Evolutionary conservation across 30 jellyfish, hydroid and myxozoan genomes (phyloP).

Genomic region (Euphysa ruthae): DNA sequence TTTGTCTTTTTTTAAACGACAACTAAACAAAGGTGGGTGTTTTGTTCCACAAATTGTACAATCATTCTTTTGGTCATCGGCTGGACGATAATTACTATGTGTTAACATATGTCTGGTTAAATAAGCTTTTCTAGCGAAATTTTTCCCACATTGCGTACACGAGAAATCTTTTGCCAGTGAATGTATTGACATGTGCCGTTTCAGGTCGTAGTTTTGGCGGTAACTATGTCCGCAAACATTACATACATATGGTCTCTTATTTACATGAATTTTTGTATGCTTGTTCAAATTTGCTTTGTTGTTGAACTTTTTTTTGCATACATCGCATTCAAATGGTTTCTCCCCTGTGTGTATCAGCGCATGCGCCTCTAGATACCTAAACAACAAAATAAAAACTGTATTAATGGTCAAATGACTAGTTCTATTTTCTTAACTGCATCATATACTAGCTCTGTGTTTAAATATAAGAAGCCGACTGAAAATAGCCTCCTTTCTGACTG

Average conservation of each 20-base stretch:
- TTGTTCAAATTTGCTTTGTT: conserved; percentile 30
- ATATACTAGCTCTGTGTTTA: too few species aligned
- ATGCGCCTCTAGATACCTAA: conserved; percentile 36
- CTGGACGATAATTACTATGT: conserved; percentile 1
- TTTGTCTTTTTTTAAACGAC: too few species aligned
- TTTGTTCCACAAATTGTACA: neutral
- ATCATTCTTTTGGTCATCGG: neutral
- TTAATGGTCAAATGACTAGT: too few species aligned
- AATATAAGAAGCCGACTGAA: too few species aligned
- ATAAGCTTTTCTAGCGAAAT: conserved; percentile 24
- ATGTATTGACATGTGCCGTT: conserved; percentile 38
- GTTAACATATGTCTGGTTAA: conserved; percentile 19
- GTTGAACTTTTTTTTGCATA: conserved; percentile 25
- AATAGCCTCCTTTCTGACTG: too few species aligned
- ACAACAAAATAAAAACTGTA: too few species aligned
- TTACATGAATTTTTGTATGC: conserved; percentile 19
- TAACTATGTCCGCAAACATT: conserved; percentile 36
- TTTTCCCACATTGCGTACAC: conserved; percentile 27
- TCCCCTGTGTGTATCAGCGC: conserved; percentile 38
- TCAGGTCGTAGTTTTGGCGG: conserved; percentile 37
- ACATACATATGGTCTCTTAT: conserved; percentile 31
- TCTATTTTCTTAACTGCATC: too few species aligned
- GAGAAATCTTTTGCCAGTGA: conserved; percentile 12
- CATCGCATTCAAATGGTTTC: conserved; percentile 25
- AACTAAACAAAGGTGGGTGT: too few species aligned